Evolutionary conservation across 2,888 invertebrate species (phyloP), one percentile per base, ranked within the genome.

Genomic region (Lathronympha strigana): DNA sequence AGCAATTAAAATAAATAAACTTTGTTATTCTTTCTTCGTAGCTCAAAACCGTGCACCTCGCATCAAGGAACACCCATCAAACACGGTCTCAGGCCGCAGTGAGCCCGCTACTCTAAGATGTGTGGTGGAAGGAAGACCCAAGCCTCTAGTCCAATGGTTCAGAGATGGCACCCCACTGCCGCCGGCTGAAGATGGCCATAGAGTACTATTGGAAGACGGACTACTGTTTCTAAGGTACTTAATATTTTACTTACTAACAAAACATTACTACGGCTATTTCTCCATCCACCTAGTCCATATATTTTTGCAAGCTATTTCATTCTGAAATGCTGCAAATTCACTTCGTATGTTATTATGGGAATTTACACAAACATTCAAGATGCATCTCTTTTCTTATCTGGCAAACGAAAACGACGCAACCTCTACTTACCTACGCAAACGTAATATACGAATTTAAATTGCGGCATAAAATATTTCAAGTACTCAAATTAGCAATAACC

Each of bases 21-120:
- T 9, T 45, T 9, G 2, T 40, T 40, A 21, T 21, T 9, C 21
- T 60, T 28, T 54, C n/a, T 53, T 53, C 6, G 5, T 57, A 97
- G 97, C 95, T 78, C 97, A 97, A 93, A 96, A 95, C 85, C 95
- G 97, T 82, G 95, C 97, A 57, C 99, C 99, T 4, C 95, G 97
- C 72, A 99, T 99, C 90, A 97, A 97, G 74, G 99, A 99, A 86
- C 99, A 99, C 90, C 99, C 99, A 51, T 96, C 97, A 68, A 98
- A 99, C 93, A 96, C 98, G 78, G 97, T 98, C 70, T 98, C 99
- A 53, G 97, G 98, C 66, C 97, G 97, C 86, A 98, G 98, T 87
- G 98, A 99, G 80, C 99, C 99, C 25, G 98, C 98, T 58, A 99
- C 99, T 57, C 93, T 99, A 76, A 97, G 98, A 92, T 99, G 99